phyloP scores from a whole-genome alignment of 2,888 invertebrate genomes.

The Drosophila diplacantha region DNA sequence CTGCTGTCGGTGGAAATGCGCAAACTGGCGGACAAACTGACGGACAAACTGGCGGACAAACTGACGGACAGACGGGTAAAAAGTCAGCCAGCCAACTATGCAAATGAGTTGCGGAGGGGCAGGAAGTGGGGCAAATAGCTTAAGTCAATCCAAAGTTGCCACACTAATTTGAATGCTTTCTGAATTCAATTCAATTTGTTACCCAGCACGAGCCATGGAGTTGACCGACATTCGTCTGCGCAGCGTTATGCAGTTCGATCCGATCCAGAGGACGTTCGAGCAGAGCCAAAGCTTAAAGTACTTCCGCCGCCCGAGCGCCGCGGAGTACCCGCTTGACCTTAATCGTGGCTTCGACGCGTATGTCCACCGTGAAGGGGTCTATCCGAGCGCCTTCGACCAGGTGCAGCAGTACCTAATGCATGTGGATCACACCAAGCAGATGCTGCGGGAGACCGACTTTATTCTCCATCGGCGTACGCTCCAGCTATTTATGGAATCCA shows the following conservation, averaged over 20 bases:
- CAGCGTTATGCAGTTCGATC: neutral
- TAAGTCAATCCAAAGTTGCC: conserved; percentile 26
- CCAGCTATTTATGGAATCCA: accelerated
- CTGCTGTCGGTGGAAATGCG: conserved; percentile 26
- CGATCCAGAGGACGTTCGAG: neutral
- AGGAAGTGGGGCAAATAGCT: conserved; percentile 5
- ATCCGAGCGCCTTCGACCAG: neutral
- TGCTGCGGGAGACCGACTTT: neutral
- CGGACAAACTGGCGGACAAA: neutral
- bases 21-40: conserved; percentile 12
- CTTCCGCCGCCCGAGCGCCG: neutral
- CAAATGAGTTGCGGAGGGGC: neutral
- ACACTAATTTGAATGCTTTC: conserved; percentile 33
- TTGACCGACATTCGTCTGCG: conserved; percentile 7
- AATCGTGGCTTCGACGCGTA: neutral
- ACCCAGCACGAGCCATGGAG: neutral
- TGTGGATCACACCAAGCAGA: neutral
- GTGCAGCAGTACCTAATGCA: conserved; percentile 14
- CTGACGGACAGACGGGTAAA: conserved; percentile 12
- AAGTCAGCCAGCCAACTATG: conserved; percentile 13
- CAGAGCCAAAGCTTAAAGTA: neutral
- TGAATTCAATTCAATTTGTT: conserved; percentile 28
- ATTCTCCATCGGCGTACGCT: neutral
- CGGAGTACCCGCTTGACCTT: conserved; percentile 18
- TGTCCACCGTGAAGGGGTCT: neutral